Evolutionary conservation across 2,113 vertebrate species (phyloP).

Genomic region (Varanus komodoensis): DNA sequence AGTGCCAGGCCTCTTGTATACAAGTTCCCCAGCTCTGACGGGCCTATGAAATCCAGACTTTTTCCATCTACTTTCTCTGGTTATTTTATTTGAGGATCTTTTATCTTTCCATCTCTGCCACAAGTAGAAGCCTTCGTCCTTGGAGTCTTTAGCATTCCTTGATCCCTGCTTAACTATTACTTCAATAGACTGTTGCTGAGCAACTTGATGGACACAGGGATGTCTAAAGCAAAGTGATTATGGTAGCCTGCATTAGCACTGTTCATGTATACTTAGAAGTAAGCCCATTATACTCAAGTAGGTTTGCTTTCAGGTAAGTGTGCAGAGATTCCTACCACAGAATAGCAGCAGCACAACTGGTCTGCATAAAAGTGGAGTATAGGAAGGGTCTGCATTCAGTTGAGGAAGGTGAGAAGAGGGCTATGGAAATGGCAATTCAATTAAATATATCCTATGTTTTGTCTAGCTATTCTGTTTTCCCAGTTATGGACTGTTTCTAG

Average conservation of each 20-base stretch:
- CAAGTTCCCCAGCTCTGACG: not conserved
- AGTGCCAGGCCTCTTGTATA: not conserved
- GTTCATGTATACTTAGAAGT: not conserved
- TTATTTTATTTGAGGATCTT: not conserved
- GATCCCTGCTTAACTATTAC: not conserved
- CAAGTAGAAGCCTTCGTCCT: not conserved
- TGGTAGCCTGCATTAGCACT: not conserved
- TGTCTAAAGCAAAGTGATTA: not conserved
- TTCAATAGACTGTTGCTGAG: not conserved
- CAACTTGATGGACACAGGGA: not conserved
- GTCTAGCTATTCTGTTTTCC: not conserved
- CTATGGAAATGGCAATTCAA: not conserved
- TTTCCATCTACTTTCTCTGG: not conserved
- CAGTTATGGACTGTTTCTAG: not conserved
- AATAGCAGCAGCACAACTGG: not conserved
- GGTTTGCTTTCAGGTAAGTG: not conserved
- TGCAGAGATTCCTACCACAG: not conserved
- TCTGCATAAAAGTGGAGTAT: not conserved
- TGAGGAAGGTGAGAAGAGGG: too few relatives aligned
- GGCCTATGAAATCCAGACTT: not conserved
- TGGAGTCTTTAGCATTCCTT: not conserved
- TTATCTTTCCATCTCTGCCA: not conserved
- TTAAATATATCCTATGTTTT: not conserved
- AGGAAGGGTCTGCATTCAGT: not conserved
- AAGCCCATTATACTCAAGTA: not conserved